phyloP scores from a whole-genome alignment of 2,113 vertebrate species.

The Brienomyrus longianalis region DNA sequence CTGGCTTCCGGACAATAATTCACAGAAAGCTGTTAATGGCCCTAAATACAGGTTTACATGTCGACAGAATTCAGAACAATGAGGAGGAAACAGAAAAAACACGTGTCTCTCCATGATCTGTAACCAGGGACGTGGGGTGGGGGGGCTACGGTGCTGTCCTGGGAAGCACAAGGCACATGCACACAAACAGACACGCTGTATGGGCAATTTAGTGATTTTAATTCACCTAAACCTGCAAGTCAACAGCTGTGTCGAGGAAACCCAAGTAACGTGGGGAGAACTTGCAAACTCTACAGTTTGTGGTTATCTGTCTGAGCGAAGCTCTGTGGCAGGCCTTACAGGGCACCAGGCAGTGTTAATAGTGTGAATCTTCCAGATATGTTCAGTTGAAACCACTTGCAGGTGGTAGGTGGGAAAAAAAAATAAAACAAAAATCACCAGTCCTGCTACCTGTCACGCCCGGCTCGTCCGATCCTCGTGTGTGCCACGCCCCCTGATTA shows the following conservation, averaged over 20 bases:
- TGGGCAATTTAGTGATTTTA: not conserved
- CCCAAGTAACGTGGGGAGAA: not conserved
- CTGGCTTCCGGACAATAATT: not conserved
- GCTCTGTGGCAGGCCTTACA: not conserved
- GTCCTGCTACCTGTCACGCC: too few relatives aligned
- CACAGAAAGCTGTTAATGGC: not conserved
- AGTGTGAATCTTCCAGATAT: not conserved
- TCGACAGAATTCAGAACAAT: not conserved
- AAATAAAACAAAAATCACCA: not conserved
- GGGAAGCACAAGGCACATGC: not conserved
- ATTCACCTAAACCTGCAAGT: not conserved
- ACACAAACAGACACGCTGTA: not conserved
- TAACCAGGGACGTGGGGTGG: not conserved
- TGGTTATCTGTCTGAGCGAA: not conserved
- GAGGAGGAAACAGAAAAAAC: not conserved
- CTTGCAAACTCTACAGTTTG: not conserved
- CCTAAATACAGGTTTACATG: not conserved
- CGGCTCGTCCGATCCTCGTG: too few relatives aligned
- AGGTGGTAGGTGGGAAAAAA: conserved; percentile 11
- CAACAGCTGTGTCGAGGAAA: not conserved
- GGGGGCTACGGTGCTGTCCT: not conserved
- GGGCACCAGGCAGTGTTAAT: not conserved
- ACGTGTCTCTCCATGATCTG: not conserved
- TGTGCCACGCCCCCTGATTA: too few relatives aligned
- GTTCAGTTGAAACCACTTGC: not conserved